Base-by-base conservation (phyloP, 1,140 invertebrate species). In the Microplitis demolitor region DNA sequence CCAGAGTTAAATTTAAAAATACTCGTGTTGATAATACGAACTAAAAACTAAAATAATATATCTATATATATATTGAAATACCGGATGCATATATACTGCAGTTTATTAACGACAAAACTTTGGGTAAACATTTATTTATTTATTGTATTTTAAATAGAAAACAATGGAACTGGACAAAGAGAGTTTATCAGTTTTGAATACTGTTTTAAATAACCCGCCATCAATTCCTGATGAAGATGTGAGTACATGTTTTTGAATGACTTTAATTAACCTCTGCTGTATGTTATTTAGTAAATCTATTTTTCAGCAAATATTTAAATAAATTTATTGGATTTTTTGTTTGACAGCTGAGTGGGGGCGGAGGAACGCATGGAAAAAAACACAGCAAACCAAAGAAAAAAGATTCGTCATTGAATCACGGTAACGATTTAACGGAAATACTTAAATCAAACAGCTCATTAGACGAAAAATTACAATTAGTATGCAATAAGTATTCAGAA, bases 401-500 rank as follows among this genome's bases (percentile, higher is more conserved):
- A 74, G 90, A 90, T 74, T 67, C 64, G 13, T 33, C 64, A 16
- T 66, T 61, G 39, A 24, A 67, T 24, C 61, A 60, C 31, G 71
- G 90, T 89, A 90, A 90, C 53, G 89, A 89, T 79, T 88, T 87
- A 73, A 79, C 90, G 93, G 77, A 94, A 82, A 90, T 95, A 66
- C 84, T 95, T 70, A 93, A 93, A 87, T 90, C 90, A 3, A 82
- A 95, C n/a, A 85, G 90, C 45, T 90, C 88, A n/a, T 77, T 90
- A 1, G 93, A 96, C 77, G 93, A 95, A 74, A 96, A 95, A 86
- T 81, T 95, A 16, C 88, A 90, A 33, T 85, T 90, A 8, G 88
- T 96, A 67, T 92, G 92, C 77, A 93, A 94, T 73, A 93, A 93
- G 77, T 95, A 95, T 84, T 88, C 91, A 34, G 93, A 96, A 78